phyloP scores from a whole-genome alignment of 1,140 invertebrate species.

The Pygmarrhopalites habei region DNA sequence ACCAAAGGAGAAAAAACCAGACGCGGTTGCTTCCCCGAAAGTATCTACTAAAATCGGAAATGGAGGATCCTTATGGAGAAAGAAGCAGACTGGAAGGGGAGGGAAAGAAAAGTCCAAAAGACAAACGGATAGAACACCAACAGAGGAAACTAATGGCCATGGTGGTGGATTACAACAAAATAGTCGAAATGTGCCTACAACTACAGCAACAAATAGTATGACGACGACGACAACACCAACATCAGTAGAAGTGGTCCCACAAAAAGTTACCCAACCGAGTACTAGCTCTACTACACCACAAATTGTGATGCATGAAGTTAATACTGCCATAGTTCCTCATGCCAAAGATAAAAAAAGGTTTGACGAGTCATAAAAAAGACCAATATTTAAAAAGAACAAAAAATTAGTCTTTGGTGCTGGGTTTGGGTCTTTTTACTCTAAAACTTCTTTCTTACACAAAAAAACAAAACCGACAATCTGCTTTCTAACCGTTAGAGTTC shows the following conservation, averaged over 20 bases:
- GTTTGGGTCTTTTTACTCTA: background rate
- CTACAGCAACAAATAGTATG: too few relatives aligned
- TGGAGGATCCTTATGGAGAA: slow-evolving; percentile 16
- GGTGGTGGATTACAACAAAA: background rate
- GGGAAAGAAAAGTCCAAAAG: background rate
- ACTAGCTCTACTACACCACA: background rate
- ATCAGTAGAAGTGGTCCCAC: too few relatives aligned
- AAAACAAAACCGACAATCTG: too few relatives aligned
- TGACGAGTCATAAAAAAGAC: background rate
- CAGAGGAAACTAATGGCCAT: background rate
- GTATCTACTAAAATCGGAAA: slow-evolving; percentile 1
- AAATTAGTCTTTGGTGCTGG: background rate
- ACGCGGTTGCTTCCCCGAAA: background rate
- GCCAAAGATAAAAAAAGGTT: slow-evolving; percentile 33
- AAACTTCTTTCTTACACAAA: background rate
- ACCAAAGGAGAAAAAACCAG: slow-evolving; percentile 14
- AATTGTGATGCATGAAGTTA: slow-evolving; percentile 24
- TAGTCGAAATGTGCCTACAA: background rate
- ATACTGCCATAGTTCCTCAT: slow-evolving; percentile 33
- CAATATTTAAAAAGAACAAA: background rate
- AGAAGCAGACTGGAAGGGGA: background rate
- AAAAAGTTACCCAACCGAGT: background rate
- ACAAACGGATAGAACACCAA: slow-evolving; percentile 8
- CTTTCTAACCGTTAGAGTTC: background rate
- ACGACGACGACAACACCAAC: too few relatives aligned